Base-by-base conservation (phyloP, 1,140 invertebrate species). In the Aplysia californica region DNA sequence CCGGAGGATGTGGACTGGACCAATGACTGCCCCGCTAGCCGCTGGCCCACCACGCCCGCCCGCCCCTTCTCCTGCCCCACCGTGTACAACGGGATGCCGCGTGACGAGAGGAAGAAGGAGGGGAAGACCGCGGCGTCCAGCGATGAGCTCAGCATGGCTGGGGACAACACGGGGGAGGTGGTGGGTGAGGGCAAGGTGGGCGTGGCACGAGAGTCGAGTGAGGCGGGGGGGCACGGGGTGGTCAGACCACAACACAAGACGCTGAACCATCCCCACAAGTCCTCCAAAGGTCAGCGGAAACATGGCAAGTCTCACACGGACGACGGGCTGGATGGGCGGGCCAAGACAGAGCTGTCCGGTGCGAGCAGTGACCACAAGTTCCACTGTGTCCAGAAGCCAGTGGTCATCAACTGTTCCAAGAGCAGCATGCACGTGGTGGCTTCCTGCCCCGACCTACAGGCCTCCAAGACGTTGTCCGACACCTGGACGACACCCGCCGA, bases 381-480 rank as follows among this genome's bases (percentile, higher is more conserved):
- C 61, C 70, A 73, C 31, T 59, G 59, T 61, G 70, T 73, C 1
- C 55, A 61, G 36, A 73, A 73, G 41, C 70, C 70, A 2, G 61
- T 58, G 23, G 70, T 73, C 55, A 70, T 70, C 1, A 70, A 70
- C 38, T 31, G 68, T n/a, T 31, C 41, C 33, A 33, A 39, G 35
- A 18, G 31, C 18, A 44, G 29, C 15, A 10, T 70, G 5, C 68
- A 50, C 5, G 10, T 26, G 1, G 50, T 70, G 21, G n/a, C 38
- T 15, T 70, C 68, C 29, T 70, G 68, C 23, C 50, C n/a, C n/a
- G n/a, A n/a, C n/a, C n/a, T n/a, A n/a, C 68, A 56, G 68, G 58
- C 68, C 58, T 70, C 3, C 41, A 70, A 56, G 44, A 70, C 21
- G 61, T 2, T 6, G 21, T 64, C 20, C 31, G 10, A 35, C 6